phyloP scores from a whole-genome alignment of 1,140 invertebrate species.

The Bradysia coprophila region DNA sequence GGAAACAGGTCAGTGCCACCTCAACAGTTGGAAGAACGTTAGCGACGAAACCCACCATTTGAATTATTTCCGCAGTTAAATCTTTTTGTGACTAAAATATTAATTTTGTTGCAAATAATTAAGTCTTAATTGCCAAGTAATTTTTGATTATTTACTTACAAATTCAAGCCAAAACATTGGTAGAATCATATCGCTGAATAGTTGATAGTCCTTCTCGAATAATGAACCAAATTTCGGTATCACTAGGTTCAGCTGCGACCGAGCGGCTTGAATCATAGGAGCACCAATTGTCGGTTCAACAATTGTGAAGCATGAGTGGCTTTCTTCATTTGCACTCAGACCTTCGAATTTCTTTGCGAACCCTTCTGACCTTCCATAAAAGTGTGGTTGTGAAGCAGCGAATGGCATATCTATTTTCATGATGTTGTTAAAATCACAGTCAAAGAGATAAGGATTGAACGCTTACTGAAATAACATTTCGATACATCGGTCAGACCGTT shows the following conservation, averaged over 20 bases:
- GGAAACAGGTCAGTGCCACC: too few relatives aligned
- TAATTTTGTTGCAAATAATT: too few relatives aligned
- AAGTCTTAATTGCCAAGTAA: too few relatives aligned
- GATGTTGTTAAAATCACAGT: too few relatives aligned
- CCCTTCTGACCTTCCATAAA: constrained; percentile 29
- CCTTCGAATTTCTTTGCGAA: constrained; percentile 29
- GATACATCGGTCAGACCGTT: constrained; percentile 30
- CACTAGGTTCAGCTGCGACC: constrained; percentile 3
- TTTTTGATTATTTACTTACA: too few relatives aligned
- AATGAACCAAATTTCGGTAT: constrained; percentile 26
- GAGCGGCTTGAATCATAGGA: constrained; percentile 1
- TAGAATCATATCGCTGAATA: constrained; percentile 30
- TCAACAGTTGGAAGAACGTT: too few relatives aligned
- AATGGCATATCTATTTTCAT: constrained; percentile 35
- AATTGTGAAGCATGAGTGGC: constrained; percentile 35
- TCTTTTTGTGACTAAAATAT: too few relatives aligned
- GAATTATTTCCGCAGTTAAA: too few relatives aligned
- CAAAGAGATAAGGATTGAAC: too few relatives aligned
- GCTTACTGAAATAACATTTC: constrained; percentile 29
- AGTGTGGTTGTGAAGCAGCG: constrained; percentile 43
- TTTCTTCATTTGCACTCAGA: constrained; percentile 28
- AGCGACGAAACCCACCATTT: too few relatives aligned
- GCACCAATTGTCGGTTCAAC: constrained; percentile 27
- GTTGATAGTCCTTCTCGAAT: constrained; percentile 23
- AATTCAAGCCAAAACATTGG: constrained; percentile 44